phyloP scores from a whole-genome alignment of 2,797 vertebrate species.

The Avahi laniger region DNA sequence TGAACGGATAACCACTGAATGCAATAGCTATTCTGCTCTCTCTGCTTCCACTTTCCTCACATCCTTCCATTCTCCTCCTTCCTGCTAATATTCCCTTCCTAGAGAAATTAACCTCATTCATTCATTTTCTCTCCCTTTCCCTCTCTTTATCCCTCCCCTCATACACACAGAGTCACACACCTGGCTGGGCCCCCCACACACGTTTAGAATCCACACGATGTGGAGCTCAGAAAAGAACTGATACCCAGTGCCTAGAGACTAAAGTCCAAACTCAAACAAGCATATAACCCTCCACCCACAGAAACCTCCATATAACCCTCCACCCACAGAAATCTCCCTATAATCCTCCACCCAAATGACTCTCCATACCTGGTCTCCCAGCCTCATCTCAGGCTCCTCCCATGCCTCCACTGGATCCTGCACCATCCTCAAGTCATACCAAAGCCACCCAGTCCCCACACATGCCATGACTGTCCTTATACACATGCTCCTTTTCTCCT shows the following conservation, averaged over 20 bases:
- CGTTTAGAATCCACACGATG: background rate
- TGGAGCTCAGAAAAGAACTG: background rate
- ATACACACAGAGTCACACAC: background rate
- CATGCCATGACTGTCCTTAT: accelerated
- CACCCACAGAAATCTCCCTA: too few relatives aligned
- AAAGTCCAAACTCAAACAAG: background rate
- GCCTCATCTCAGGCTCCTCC: background rate
- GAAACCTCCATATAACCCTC: background rate
- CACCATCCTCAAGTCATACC: background rate
- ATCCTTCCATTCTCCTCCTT: background rate
- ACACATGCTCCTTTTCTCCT: background rate
- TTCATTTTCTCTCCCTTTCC: background rate
- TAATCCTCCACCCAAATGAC: background rate
- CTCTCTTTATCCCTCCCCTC: too few relatives aligned
- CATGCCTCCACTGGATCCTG: background rate
- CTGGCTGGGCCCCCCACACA: background rate
- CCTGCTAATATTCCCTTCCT: background rate
- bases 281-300: background rate
- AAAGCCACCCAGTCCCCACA: background rate
- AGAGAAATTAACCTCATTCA: background rate
- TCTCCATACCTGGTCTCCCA: background rate
- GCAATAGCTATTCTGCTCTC: background rate
- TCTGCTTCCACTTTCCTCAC: too few relatives aligned
- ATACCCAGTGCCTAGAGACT: background rate
- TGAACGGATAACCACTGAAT: background rate